Conservation (phyloP, 2,113 vertebrate genomes). For the Petrocephalus microphthalmus region DNA sequence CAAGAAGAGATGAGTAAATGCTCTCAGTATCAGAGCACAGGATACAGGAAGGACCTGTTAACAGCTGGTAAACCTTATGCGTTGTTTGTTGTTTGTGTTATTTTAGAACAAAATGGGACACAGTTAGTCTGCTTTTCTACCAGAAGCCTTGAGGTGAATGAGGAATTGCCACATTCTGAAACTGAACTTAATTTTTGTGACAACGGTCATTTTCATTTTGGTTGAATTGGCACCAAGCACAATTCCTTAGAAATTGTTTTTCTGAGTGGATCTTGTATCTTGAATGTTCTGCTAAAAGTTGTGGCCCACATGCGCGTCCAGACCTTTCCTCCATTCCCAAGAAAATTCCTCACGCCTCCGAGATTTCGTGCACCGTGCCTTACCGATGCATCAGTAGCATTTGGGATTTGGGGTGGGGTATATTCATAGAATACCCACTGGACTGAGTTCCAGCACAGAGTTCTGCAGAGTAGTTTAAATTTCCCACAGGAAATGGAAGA, state of each 20-base stretch:
- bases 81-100: neutral
- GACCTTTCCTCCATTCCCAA: neutral
- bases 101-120: neutral
- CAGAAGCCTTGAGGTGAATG: neutral
- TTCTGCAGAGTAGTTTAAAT: constrained; percentile 2
- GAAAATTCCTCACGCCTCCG: neutral
- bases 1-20: neutral
- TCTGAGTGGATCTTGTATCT: neutral
- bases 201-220: neutral
- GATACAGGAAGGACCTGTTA: neutral
- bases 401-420: neutral
- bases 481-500: neutral
- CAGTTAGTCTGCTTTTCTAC: neutral
- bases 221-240: neutral
- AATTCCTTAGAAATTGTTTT: neutral
- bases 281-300: neutral
- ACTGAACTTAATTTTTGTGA: neutral
- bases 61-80: too few species aligned
- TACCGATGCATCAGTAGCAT: neutral
- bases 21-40: neutral
- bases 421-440: neutral
- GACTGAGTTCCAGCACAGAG: neutral
- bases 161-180: neutral
- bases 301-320: neutral
- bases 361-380: neutral